Conservation (phyloP, 2,888 invertebrate species). For the Epistrophe grossulariae region DNA sequence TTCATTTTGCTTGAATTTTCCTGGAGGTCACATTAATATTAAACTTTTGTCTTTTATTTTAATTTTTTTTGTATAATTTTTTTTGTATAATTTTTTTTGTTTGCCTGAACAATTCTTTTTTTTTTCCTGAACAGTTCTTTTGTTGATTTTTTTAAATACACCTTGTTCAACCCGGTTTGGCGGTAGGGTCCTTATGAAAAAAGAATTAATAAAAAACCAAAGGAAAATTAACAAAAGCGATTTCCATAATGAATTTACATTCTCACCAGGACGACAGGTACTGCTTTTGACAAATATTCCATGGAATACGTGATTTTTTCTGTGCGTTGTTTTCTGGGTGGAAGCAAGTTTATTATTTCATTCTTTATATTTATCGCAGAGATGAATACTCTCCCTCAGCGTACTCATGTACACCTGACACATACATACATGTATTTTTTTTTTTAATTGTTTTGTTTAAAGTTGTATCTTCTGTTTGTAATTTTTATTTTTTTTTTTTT, state of each 20-base stretch:
- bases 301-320: slow-evolving; percentile 51
- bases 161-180: slow-evolving; percentile 5
- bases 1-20: slow-evolving; percentile 46
- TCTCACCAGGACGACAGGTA: slow-evolving; percentile 49
- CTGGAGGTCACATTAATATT: slow-evolving; percentile 62
- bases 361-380: slow-evolving; percentile 42
- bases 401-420: slow-evolving; percentile 17
- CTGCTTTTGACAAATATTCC: slow-evolving; percentile 59
- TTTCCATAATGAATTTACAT: slow-evolving; percentile 59
- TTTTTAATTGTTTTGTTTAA: slow-evolving; percentile 31
- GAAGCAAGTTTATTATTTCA: slow-evolving; percentile 33
- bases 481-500: slow-evolving; percentile 31
- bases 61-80: slow-evolving; percentile 6
- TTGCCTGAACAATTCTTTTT: slow-evolving; percentile 31
- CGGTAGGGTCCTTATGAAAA: neutral
- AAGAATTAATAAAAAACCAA: neutral
- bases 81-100: too few species aligned
- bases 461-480: slow-evolving; percentile 21
- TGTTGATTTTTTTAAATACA: slow-evolving; percentile 47
- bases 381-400: slow-evolving; percentile 16
- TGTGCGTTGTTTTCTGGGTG: slow-evolving; percentile 5
- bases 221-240: slow-evolving; percentile 34
- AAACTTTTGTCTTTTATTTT: slow-evolving; percentile 58
- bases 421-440: slow-evolving; percentile 36
- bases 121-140: slow-evolving; percentile 41